Evolutionary conservation across 2,888 invertebrate genomes (phyloP), one percentile per base, ranked within the genome.

Genomic region (Sesia bembeciformis): DNA sequence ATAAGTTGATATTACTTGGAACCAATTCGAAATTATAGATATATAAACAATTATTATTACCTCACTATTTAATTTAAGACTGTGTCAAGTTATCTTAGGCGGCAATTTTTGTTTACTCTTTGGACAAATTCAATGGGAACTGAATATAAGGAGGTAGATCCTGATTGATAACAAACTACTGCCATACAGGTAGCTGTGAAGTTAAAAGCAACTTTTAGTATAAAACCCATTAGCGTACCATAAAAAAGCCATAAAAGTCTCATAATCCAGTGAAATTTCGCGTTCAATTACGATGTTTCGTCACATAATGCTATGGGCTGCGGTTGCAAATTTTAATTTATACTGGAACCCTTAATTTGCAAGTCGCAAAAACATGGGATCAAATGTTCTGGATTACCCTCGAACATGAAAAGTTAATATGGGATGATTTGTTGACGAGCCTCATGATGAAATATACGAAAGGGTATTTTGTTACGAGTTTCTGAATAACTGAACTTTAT

Each of bases 271-370:
- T 46, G 46, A 46, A 46, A 7, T 8, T 46, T 46, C n/a, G 4
- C 46, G 46, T 46, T 46, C 46, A 46, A 46, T 46, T 46, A 46
- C 46, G 8, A 46, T 46, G 46, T 46, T 23, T 46, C 51, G 54
- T 56, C 54, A 56, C 55, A 56, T 53, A 51, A 53, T 52, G 53
- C 43, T 40, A 51, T 42, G 41, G 39, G 53, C 49, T 40, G 49
- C 42, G 41, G 57, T 52, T 50, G 56, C 58, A 54, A 58, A 60
- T 57, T 57, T 57, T 40, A 52, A 52, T 52, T 41, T 42, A 52
- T 42, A 39, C 51, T 40, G n/a, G 56, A 46, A 8, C 54, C 60
- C 60, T 57, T 58, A 58, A 62, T 62, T 62, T 60, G 56, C 54
- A 57, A 56, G 56, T 57, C 41, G 51, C 54, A 53, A 56, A 56